Evolutionary conservation across 2,888 invertebrate species (phyloP), one percentile per base, ranked within the genome.

Genomic region (Habroteleia sp.): DNA sequence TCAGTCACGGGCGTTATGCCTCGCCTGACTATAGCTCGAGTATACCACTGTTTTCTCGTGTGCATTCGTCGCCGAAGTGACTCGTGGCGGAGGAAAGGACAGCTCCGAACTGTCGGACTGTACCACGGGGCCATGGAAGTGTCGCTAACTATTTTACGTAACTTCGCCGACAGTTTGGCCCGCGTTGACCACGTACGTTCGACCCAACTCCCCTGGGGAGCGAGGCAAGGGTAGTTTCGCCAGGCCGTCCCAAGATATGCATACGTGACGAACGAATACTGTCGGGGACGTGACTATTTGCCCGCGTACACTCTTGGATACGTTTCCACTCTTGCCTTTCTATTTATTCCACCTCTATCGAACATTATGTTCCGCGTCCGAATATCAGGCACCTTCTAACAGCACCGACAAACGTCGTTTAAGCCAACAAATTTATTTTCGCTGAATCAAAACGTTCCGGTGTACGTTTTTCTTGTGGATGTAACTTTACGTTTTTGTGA

Each of bases 141-240:
- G 88, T 88, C 87, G 87, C 88, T 88, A 88, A 88, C 88, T 88
- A 88, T 88, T 88, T 88, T 88, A 88, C 88, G 85, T 87, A 88
- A 88, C 88, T 88, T 87, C 80, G 86, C 82, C 87, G 87, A 88
- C 88, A 88, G 88, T 87, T 88, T 87, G 86, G 84, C 84, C 85
- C 83, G 83, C 84, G 88, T 84, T 88, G 88, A 88, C 88, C 88
- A 88, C 88, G 88, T 88, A 87, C 87, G 87, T 87, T 85, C 86
- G 85, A 84, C 82, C 81, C 79, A 74, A 77, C 79, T 87, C 87
- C 84, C 87, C 78, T 87, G 85, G 87, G 82, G 48, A 44, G 76
- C 68, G 76, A 66, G 65, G 73, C 75, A 77, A 76, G 80, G 76
- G 83, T 83, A 83, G 84, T 82, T 84, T 80, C 78, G 76, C 74